phyloP scores from a whole-genome alignment of 2,797 vertebrate species.

The Cossypha caffra region DNA sequence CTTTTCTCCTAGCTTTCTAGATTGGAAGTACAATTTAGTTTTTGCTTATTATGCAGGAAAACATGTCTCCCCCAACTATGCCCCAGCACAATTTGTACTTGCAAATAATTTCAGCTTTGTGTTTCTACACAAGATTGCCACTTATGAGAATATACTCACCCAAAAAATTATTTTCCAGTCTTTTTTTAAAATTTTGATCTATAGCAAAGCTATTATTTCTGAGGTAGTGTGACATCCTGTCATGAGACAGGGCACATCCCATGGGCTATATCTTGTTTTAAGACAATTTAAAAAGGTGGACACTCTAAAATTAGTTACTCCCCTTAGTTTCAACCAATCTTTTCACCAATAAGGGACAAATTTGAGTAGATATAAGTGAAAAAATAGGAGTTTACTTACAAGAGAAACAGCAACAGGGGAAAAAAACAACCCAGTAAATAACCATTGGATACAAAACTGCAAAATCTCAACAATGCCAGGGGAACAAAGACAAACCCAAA shows the following conservation, averaged over 20 bases:
- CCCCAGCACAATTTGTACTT: background rate
- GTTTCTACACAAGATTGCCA: background rate
- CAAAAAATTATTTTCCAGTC: background rate
- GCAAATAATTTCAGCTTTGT: background rate
- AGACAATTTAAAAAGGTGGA: background rate
- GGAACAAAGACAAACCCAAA: background rate
- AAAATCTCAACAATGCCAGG: background rate
- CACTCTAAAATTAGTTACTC: background rate
- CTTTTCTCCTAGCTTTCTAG: conserved; percentile 15
- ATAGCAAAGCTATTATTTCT: background rate
- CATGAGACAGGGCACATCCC: background rate
- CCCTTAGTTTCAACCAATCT: background rate
- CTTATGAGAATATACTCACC: background rate
- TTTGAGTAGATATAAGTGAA: background rate
- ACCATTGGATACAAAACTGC: background rate
- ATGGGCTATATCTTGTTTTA: background rate
- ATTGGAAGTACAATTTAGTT: background rate
- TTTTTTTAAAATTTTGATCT: background rate
- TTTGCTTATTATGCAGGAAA: conserved; percentile 10
- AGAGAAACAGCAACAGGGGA: background rate
- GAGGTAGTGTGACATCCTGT: background rate
- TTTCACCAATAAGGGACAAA: background rate
- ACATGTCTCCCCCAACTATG: background rate
- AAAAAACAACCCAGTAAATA: background rate
- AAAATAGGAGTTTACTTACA: background rate